Evolutionary conservation across 2,797 vertebrate genomes (phyloP).

Genomic region (Bryconaethiops microstoma): DNA sequence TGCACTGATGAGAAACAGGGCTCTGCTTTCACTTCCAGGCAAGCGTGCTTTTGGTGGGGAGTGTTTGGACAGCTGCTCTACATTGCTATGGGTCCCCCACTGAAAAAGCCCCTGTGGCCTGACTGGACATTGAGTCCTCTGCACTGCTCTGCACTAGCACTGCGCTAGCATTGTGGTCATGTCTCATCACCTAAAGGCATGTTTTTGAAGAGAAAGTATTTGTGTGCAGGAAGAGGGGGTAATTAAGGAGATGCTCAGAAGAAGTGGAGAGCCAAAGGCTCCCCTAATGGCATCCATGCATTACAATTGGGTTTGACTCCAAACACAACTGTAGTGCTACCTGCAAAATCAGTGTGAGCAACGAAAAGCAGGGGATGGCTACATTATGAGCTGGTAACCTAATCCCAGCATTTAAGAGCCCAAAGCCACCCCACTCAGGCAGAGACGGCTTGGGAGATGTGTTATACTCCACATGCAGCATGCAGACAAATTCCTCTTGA

Average conservation of each 20-base stretch:
- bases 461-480: conserved; percentile 24
- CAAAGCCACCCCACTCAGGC: conserved; percentile 65
- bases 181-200: conserved; percentile 47
- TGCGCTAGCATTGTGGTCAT: neutral
- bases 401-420: conserved; percentile 66
- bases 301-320: conserved; percentile 68
- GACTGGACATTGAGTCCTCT: conserved; percentile 71
- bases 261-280: conserved; percentile 58
- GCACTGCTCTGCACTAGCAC: conserved; percentile 20
- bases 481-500: conserved; percentile 46
- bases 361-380: conserved; percentile 66
- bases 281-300: conserved; percentile 66
- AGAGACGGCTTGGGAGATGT: conserved; percentile 51
- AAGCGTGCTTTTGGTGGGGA: conserved; percentile 63
- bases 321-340: conserved; percentile 65
- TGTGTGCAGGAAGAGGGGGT: neutral
- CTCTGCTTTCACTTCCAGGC: conserved; percentile 68
- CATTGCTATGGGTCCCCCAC: conserved; percentile 62
- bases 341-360: conserved; percentile 66
- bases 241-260: conserved; percentile 49
- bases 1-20: conserved; percentile 67
- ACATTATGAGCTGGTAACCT: conserved; percentile 54
- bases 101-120: conserved; percentile 69
- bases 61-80: conserved; percentile 78
- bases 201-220: conserved; percentile 21